phyloP scores from a whole-genome alignment of 2,113 vertebrate genomes.

The Dasypus novemcinctus region DNA sequence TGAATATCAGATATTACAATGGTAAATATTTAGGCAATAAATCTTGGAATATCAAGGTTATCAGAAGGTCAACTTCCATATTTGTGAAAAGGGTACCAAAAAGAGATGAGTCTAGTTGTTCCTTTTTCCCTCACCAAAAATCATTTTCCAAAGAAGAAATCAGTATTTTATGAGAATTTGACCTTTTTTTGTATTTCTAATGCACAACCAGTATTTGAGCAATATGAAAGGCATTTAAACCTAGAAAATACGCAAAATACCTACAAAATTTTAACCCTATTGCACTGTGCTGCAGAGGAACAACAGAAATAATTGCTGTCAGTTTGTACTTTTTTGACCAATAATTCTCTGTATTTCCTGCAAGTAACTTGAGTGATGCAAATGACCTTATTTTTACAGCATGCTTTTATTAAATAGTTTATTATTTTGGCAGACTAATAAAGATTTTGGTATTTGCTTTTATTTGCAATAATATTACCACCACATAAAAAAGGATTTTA shows the following conservation, averaged over 20 bases:
- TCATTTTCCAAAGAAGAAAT: slow-evolving; percentile 54
- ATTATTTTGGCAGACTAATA: slow-evolving; percentile 95
- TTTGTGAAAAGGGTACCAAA: slow-evolving; percentile 74
- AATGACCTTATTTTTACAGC: slow-evolving; percentile 94
- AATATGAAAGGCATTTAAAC: slow-evolving; percentile 79
- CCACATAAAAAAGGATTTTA: slow-evolving; percentile 95
- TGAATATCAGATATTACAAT: slow-evolving; percentile 80
- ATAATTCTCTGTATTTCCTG: slow-evolving; percentile 87
- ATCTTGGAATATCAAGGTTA: slow-evolving; percentile 70
- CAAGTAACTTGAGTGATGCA: slow-evolving; percentile 90
- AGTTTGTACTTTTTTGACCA: slow-evolving; percentile 87
- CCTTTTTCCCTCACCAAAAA: slow-evolving; percentile 51
- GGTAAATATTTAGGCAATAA: slow-evolving; percentile 79
- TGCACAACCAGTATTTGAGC: slow-evolving; percentile 56
- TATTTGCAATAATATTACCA: slow-evolving; percentile 94
- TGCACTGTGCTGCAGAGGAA: slow-evolving; percentile 78
- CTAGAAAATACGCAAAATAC: slow-evolving; percentile 79
- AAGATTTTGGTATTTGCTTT: slow-evolving; percentile 95
- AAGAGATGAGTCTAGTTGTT: slow-evolving; percentile 46
- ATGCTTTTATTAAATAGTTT: slow-evolving; percentile 96
- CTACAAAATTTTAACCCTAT: slow-evolving; percentile 79
- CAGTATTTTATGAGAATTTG: slow-evolving; percentile 68
- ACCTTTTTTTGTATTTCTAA: slow-evolving; percentile 41
- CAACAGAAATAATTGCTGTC: slow-evolving; percentile 85
- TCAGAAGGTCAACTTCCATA: slow-evolving; percentile 69